Conservation (phyloP, 2,797 vertebrate genomes). For the Ambastaia sidthimunki region DNA sequence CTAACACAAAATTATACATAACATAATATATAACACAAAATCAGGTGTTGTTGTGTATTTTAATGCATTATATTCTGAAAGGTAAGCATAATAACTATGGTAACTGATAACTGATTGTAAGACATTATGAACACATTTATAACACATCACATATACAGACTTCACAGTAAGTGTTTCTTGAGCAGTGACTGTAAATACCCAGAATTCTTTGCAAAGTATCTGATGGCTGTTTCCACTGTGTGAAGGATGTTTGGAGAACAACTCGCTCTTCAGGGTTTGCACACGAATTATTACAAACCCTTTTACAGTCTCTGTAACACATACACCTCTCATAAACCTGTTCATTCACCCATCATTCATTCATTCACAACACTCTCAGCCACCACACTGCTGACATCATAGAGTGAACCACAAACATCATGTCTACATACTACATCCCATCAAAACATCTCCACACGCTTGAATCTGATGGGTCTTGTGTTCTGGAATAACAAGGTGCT, state of each 20-base stretch:
- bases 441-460: neutral
- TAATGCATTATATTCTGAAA: neutral
- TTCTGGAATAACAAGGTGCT: constrained; percentile 1
- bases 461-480: neutral
- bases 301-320: no score
- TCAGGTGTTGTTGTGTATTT: neutral
- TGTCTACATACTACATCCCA: neutral
- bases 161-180: neutral
- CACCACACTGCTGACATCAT: constrained; percentile 66
- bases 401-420: constrained; percentile 54
- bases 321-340: neutral
- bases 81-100: neutral
- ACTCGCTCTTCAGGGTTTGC: no score
- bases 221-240: no score
- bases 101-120: neutral
- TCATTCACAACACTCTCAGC: constrained; percentile 38
- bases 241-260: no score
- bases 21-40: neutral
- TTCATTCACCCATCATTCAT: neutral
- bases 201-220: neutral
- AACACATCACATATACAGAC: neutral
- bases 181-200: neutral
- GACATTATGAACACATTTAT: neutral
- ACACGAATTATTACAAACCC: no score
- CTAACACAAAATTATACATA: neutral